A percentile compares a stretch with the other conserved stretches of the same genome.
These are phyloP conservation scores for Pelagia noctiluca DNA, from an alignment of 30 jellyfish, hydroid and myxozoan species.

Conservation along the genomic window DNA sequence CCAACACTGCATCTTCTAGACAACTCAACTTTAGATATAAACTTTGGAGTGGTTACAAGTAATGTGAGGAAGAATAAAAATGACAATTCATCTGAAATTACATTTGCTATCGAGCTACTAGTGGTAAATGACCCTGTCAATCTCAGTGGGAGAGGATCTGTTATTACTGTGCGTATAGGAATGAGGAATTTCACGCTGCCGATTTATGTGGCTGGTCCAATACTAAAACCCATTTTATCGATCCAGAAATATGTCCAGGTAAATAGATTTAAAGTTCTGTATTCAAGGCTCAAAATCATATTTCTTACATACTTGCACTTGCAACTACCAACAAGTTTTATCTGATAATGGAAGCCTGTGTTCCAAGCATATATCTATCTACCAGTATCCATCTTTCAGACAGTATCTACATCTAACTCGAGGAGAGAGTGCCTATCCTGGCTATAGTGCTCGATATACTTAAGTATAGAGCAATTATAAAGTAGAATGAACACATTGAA, in stretches of 20 bases:
- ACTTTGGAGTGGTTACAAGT: conserved; percentile 50
- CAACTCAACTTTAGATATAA: background rate
- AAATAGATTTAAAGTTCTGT: background rate
- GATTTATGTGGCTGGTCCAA: conserved; percentile 41
- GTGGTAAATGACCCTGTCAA: conserved; percentile 40
- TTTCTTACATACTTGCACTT: background rate
- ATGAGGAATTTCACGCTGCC: conserved; percentile 9
- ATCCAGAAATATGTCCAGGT: conserved; percentile 52
- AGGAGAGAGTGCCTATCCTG: too few species aligned
- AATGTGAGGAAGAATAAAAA: background rate
- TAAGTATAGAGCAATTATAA: too few species aligned
- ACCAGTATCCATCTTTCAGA: too few species aligned
- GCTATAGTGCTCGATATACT: too few species aligned
- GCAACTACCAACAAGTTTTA: background rate
- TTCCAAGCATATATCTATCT: too few species aligned
- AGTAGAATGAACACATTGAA: too few species aligned
- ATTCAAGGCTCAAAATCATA: too few species aligned
- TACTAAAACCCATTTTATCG: conserved; percentile 15
- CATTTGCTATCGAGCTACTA: conserved; percentile 11
- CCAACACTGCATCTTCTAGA: background rate
- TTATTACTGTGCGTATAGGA: conserved; percentile 5
- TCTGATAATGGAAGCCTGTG: too few species aligned
- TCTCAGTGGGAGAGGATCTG: conserved; percentile 20
- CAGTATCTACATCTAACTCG: too few species aligned
- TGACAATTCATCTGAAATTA: background rate